These are phyloP conservation scores for Ennomos quercinarius DNA, from an alignment of 2,888 invertebrate genomes.

Conservation along the genomic window DNA sequence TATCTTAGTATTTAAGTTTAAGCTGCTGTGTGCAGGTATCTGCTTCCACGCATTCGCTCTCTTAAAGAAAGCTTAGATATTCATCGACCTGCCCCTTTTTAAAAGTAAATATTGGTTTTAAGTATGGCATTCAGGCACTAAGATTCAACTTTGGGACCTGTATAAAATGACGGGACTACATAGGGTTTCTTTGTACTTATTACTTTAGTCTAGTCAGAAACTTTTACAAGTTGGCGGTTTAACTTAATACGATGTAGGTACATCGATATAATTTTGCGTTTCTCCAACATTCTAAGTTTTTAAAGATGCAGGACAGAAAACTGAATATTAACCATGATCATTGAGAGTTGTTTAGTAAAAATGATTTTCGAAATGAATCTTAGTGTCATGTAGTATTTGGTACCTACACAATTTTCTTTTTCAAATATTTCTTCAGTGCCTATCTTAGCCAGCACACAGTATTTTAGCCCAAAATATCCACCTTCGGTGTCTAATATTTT, in stretches of 20 bases:
- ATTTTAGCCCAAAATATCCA: slow-evolving; percentile 48
- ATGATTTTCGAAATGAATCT: slow-evolving; percentile 44
- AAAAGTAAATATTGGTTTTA: slow-evolving; percentile 23
- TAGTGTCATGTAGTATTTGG: slow-evolving; percentile 53
- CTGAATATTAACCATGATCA: slow-evolving; percentile 30
- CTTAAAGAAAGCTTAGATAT: slow-evolving; percentile 41
- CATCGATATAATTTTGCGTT: slow-evolving; percentile 12
- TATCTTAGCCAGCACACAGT: slow-evolving; percentile 58
- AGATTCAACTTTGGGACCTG: slow-evolving; percentile 48
- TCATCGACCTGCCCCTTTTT: slow-evolving; percentile 27
- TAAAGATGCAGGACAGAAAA: slow-evolving; percentile 35
- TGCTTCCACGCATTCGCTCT: slow-evolving; percentile 50
- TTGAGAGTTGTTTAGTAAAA: slow-evolving; percentile 13
- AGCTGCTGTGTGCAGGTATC: slow-evolving; percentile 53
- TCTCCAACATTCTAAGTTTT: slow-evolving; percentile 9
- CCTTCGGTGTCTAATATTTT: slow-evolving; percentile 54
- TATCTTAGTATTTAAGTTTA: slow-evolving; percentile 29
- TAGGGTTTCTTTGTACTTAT: slow-evolving; percentile 60
- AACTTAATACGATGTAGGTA: slow-evolving; percentile 28
- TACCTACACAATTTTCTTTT: slow-evolving; percentile 19
- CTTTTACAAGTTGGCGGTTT: slow-evolving; percentile 36
- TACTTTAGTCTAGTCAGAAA: slow-evolving; percentile 70
- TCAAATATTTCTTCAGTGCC: slow-evolving; percentile 42
- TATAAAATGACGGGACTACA: slow-evolving; percentile 36
- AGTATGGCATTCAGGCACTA: slow-evolving; percentile 50